A percentile compares a stretch with the other conserved stretches of the same genome.
These are phyloP conservation scores for mouse (Mus musculus) DNA, from an alignment of 2,113 vertebrate genomes.

Conservation along the genomic window GRCm39 chr16:69323001-69323500, in stretches of 20 bases:
- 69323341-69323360: neutral
- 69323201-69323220: neutral
- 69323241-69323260: neutral
- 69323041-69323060: neutral
- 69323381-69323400: conserved; percentile 1
- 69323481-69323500: neutral
- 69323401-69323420: neutral
- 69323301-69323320: neutral
- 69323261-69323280: no score
- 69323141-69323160: neutral
- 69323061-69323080: neutral
- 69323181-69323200: neutral
- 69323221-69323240: neutral
- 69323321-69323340: neutral
- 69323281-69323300: no score
- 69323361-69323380: neutral
- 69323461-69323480: neutral
- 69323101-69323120: neutral
- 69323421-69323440: conserved; percentile 30
- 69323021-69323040: neutral
- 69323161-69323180: neutral
- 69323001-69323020: neutral
- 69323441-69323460: conserved; percentile 18
- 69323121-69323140: neutral
- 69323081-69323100: neutral